These are phyloP conservation scores for Xylocopa sonorina DNA, from an alignment of 1,140 invertebrate genomes.

Conservation along the genomic window DNA sequence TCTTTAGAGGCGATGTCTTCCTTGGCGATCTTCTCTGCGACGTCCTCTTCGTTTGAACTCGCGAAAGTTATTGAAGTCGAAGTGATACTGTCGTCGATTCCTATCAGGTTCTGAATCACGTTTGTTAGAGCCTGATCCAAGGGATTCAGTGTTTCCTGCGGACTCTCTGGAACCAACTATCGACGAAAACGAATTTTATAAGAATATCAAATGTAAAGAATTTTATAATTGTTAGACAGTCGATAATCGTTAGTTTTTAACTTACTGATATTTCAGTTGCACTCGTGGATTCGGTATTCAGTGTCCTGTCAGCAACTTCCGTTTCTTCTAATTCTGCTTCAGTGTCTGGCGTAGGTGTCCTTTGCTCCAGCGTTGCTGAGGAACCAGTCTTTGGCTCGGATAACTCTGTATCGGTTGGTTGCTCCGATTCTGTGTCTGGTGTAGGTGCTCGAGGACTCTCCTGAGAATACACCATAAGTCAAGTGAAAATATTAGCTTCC, in stretches of 20 bases:
- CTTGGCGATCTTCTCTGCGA: conserved; percentile 55
- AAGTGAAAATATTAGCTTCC: too few species aligned
- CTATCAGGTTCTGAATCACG: conserved; percentile 78
- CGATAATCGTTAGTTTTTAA: background rate
- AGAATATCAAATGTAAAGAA: too few species aligned
- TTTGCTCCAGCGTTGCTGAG: conserved; percentile 75
- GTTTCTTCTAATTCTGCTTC: conserved; percentile 76
- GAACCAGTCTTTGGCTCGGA: conserved; percentile 75
- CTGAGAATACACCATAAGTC: conserved; percentile 62
- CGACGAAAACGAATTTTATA: background rate
- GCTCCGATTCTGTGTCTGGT: conserved; percentile 82
- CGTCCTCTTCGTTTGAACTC: background rate
- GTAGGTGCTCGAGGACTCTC: conserved; percentile 80
- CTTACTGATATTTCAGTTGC: conserved; percentile 50
- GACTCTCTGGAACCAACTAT: conserved; percentile 18
- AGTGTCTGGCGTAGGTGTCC: conserved; percentile 78
- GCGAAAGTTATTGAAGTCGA: background rate
- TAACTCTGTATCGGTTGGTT: conserved; percentile 78
- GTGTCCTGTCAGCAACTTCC: conserved; percentile 43
- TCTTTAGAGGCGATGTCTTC: conserved; percentile 4
- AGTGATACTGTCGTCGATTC: conserved; percentile 67
- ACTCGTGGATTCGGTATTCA: conserved; percentile 24
- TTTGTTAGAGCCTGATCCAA: conserved; percentile 77
- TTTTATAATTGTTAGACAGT: background rate
- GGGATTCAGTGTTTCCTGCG: conserved; percentile 67